phyloP scores from a whole-genome alignment of 2,113 vertebrate species.

The Lasiurus borealis region DNA sequence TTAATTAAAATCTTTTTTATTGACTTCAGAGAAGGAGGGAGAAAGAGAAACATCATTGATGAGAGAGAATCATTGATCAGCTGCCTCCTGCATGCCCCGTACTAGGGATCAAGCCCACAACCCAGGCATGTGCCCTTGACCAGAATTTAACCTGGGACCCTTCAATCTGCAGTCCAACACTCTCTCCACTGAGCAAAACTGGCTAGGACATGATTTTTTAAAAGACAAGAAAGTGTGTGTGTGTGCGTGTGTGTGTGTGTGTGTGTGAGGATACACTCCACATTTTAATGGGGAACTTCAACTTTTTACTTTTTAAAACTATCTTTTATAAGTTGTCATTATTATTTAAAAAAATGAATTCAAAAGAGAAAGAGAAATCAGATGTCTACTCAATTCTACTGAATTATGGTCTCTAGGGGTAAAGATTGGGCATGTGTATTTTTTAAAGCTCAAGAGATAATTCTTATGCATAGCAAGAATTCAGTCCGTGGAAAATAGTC shows the following conservation, averaged over 20 bases:
- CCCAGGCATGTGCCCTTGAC: too few species aligned
- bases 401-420: not conserved
- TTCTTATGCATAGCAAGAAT: not conserved
- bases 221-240: not conserved
- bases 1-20: too few species aligned
- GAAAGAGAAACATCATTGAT: too few species aligned
- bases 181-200: too few species aligned
- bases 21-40: too few species aligned
- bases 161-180: too few species aligned
- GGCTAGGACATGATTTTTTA: not conserved
- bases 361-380: not conserved
- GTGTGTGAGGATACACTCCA: not conserved
- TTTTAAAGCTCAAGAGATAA: not conserved
- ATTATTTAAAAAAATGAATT: not conserved
- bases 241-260: not conserved
- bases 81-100: too few species aligned
- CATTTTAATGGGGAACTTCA: not conserved
- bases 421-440: not conserved
- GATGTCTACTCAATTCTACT: not conserved
- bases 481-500: not conserved
- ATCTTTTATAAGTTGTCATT: not conserved
- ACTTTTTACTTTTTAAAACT: not conserved
- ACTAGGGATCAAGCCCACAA: too few species aligned
- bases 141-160: too few species aligned
- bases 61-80: too few species aligned